Conservation (phyloP, 2,797 vertebrate genomes). For the Onychomys leucogaster region DNA sequence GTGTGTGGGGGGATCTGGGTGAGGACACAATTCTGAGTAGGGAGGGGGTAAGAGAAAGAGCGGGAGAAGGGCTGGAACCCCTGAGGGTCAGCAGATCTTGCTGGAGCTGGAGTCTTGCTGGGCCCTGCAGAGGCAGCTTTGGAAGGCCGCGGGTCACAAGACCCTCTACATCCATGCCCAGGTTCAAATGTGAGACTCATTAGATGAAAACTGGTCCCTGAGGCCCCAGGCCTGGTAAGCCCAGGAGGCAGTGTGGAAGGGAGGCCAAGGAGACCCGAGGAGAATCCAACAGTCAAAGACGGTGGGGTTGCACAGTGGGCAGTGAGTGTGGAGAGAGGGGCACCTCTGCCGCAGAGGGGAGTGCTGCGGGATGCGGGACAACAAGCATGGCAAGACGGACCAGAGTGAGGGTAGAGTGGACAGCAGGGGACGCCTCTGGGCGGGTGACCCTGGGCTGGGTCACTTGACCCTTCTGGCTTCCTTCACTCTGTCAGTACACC, state of each 20-base stretch:
- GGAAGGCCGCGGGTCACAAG: rapidly evolving
- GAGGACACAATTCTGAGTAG: not conserved
- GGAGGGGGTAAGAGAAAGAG: not conserved
- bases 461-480: not conserved
- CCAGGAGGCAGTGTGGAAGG: not conserved
- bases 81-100: not conserved
- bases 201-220: not conserved
- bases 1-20: no score
- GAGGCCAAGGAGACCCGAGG: not conserved
- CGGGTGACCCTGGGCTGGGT: not conserved
- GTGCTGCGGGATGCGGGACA: not conserved
- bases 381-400: not conserved
- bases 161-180: no score
- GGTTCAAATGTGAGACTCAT: rapidly evolving
- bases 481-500: no score
- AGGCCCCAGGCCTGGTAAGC: rapidly evolving
- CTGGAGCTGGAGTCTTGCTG: not conserved
- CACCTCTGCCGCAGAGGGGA: not conserved
- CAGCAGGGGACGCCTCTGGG: not conserved
- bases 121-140: rapidly evolving
- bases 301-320: not conserved
- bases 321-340: not conserved
- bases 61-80: not conserved
- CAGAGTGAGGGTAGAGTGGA: no score
- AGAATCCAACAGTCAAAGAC: not conserved